These are phyloP conservation scores for Micromys minutus DNA, from an alignment of 2,113 vertebrate species.

Conservation along the genomic window DNA sequence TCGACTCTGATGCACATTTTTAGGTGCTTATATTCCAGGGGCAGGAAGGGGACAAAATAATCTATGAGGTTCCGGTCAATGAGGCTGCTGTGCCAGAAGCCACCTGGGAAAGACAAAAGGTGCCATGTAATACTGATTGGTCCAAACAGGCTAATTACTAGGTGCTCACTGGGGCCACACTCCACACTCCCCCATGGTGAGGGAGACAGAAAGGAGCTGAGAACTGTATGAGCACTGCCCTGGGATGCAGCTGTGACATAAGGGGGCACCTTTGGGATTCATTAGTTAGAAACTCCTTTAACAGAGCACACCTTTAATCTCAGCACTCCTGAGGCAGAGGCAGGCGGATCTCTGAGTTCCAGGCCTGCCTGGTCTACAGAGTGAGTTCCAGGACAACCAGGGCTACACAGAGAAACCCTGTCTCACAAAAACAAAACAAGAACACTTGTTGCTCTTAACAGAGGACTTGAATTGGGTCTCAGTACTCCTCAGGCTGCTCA, in stretches of 20 bases:
- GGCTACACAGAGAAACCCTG: background rate
- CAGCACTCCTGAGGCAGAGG: background rate
- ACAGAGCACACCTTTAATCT: background rate
- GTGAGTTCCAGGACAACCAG: background rate
- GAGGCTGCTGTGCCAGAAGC: conserved; percentile 95
- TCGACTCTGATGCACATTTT: conserved; percentile 92
- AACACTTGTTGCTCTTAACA: background rate
- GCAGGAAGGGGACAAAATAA: conserved; percentile 95
- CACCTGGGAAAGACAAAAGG: conserved; percentile 85
- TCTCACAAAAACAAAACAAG: background rate
- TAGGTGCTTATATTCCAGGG: conserved; percentile 94
- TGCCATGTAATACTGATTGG: too few species aligned
- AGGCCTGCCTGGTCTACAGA: background rate
- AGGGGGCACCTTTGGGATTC: background rate
- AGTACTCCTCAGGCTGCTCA: background rate
- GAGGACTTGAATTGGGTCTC: background rate
- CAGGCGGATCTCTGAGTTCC: background rate
- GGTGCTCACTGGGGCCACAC: background rate
- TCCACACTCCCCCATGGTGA: background rate
- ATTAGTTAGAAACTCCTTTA: too few species aligned
- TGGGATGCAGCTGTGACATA: background rate
- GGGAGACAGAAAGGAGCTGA: background rate
- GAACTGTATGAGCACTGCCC: rapidly evolving
- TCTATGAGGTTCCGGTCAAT: conserved; percentile 97
- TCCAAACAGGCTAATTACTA: rapidly evolving